A percentile compares a stretch with the other conserved stretches of the same genome.
Evolutionary conservation across 2,797 vertebrate species (phyloP).

Genomic region (Macropodus opercularis): DNA sequence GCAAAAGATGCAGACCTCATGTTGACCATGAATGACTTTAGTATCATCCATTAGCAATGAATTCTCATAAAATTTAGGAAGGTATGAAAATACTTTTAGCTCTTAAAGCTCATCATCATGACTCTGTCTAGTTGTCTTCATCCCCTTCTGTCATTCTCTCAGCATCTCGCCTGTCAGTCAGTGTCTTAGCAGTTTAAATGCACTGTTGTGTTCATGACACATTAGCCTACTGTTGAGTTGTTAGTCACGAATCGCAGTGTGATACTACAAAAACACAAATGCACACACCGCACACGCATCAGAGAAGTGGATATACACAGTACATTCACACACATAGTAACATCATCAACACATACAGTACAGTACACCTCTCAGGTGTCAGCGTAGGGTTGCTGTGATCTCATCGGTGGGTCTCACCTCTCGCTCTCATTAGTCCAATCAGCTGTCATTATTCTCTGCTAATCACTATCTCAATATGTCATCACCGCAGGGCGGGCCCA

Average conservation of each 20-base stretch:
- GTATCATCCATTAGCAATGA: neutral
- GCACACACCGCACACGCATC: slow-evolving; percentile 15
- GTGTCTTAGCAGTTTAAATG: slow-evolving; percentile 39
- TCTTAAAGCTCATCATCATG: neutral
- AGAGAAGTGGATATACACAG: slow-evolving; percentile 14
- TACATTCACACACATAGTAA: slow-evolving; percentile 6
- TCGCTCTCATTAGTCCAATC: slow-evolving; percentile 56
- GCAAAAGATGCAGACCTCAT: neutral
- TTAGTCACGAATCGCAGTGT: slow-evolving; percentile 46
- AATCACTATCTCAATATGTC: slow-evolving; percentile 62
- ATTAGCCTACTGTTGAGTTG: slow-evolving; percentile 68
- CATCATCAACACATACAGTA: slow-evolving; percentile 14
- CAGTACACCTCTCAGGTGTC: slow-evolving; percentile 48
- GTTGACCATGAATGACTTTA: neutral
- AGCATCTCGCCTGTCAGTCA: slow-evolving; percentile 58
- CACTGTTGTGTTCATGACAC: slow-evolving; percentile 49
- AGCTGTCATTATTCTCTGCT: slow-evolving; percentile 58
- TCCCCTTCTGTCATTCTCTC: neutral
- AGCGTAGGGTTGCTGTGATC: slow-evolving; percentile 33
- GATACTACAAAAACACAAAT: slow-evolving; percentile 37
- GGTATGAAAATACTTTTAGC: slow-evolving; percentile 2
- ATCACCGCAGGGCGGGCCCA: slow-evolving; percentile 39
- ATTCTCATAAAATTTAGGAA: no score
- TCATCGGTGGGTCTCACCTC: slow-evolving; percentile 51
- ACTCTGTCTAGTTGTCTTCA: neutral